Evolutionary conservation across 2,797 vertebrate genomes (phyloP).

Genomic region (Numenius phaeopus): DNA sequence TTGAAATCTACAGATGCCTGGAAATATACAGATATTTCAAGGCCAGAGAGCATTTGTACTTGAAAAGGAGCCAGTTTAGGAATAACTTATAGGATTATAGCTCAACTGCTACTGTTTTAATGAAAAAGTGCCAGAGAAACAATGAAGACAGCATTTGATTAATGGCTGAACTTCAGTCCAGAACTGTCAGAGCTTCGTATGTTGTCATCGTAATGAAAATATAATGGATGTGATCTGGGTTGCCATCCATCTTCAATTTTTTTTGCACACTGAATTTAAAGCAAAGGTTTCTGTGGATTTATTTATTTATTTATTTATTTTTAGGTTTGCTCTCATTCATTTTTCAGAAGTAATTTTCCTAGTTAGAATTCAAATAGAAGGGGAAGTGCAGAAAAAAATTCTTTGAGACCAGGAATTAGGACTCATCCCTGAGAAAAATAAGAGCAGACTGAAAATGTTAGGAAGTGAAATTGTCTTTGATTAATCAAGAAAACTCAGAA

Average conservation of each 20-base stretch:
- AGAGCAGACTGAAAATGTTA: background rate
- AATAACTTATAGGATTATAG: background rate
- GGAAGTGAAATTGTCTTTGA: background rate
- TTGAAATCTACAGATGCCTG: background rate
- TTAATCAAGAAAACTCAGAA: background rate
- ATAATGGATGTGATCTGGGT: slow-evolving; percentile 32
- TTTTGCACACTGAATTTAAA: background rate
- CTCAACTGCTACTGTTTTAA: background rate
- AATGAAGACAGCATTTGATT: slow-evolving; percentile 31
- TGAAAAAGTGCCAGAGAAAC: background rate
- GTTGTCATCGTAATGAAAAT: slow-evolving; percentile 11
- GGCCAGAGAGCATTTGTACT: background rate
- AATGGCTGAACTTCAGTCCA: slow-evolving; percentile 12
- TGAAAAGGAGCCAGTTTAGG: background rate
- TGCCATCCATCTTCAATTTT: background rate
- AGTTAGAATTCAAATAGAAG: background rate
- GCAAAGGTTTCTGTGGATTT: background rate
- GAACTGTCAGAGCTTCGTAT: background rate
- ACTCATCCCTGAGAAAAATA: background rate
- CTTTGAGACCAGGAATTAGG: background rate
- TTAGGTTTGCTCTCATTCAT: background rate
- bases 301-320: background rate
- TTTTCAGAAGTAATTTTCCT: background rate
- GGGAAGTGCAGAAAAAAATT: background rate
- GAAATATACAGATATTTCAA: background rate